Conservation (phyloP, 2,113 vertebrate species). For the Bufo bufo region DNA sequence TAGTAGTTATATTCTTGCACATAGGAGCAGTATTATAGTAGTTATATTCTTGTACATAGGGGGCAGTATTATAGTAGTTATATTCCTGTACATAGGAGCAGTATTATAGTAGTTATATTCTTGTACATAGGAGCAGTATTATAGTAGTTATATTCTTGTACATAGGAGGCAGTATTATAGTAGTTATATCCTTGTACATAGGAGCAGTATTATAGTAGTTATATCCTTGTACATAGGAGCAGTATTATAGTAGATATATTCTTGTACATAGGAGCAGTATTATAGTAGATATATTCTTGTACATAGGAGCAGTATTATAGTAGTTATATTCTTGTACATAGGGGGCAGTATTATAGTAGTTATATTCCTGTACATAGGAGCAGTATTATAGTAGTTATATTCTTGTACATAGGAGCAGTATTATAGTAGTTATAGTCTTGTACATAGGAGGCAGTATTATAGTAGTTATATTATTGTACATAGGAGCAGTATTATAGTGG, state of each 20-base stretch:
- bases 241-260: neutral
- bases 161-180: no score
- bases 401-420: neutral
- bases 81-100: neutral
- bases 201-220: no score
- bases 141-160: neutral
- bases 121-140: neutral
- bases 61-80: slow-evolving; percentile 1
- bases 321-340: neutral
- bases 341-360: neutral
- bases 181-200: no score
- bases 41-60: neutral
- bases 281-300: neutral
- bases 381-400: neutral
- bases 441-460: neutral
- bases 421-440: neutral
- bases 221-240: no score
- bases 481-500: slow-evolving; percentile 4
- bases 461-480: slow-evolving; percentile 1
- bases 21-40: neutral
- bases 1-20: neutral
- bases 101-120: slow-evolving; percentile 5
- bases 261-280: neutral
- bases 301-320: neutral
- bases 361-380: neutral